Evolutionary conservation across 2,888 invertebrate species (phyloP), one percentile per base, ranked within the genome.

Genomic region (Lampropteryx suffumata): DNA sequence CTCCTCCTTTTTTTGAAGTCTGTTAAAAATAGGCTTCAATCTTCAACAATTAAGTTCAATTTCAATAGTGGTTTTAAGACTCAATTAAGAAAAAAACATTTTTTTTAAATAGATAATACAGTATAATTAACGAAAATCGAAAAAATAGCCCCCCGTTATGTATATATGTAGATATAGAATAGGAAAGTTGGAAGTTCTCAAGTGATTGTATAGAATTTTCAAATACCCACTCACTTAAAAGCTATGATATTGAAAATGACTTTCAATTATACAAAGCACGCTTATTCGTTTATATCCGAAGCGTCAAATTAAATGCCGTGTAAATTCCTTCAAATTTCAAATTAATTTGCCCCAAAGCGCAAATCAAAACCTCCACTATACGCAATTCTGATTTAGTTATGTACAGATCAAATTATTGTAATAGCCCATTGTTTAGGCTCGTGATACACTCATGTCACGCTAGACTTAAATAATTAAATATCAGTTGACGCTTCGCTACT

Each of bases 301-400:
- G 41, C 41, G 46, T 28, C 9, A 49, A 57, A 53, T 52, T 51
- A 52, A 51, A 57, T 37, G 50, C 33, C 53, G 49, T 50, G 50
- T 51, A 52, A 59, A 59, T 59, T 46, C 44, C 42, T 44, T 49
- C 48, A 51, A 59, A 59, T 59, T 54, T 53, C 37, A 57, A 61
- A 57, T 59, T 61, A 59, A 61, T 61, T 59, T 56, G 50, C 53
- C 45, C 49, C 40, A 49, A 52, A 45, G 52, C 57, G 41, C 53
- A 45, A 59, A 59, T 61, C 59, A 59, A 59, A 62, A 59, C 56
- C 52, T 54, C 61, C 57, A 56, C 55, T 57, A 56, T 59, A 52
- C 57, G 51, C 57, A 50, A 59, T 57, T 57, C 55, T 59, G 54
- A 62, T 61, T 59, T 50, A 51, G 53, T 55, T 50, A 52, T 57